Evolutionary conservation across 37 sponge, comb jelly and placozoan species (phyloP), one percentile per base, ranked within the genome.

Genomic region (Geodia barretti): DNA sequence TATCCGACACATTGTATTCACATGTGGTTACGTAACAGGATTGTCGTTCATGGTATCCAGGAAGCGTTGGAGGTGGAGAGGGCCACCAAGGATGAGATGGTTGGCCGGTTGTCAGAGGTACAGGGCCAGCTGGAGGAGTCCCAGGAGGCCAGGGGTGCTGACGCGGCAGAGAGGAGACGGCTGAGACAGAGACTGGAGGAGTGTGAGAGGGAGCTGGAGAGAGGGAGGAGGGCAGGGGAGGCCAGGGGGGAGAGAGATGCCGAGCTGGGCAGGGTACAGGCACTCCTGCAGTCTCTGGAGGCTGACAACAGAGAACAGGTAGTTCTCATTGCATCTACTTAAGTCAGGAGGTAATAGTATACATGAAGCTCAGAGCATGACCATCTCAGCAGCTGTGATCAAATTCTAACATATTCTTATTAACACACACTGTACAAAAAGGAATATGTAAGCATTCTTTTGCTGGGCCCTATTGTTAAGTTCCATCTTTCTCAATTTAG

Each of bases 261-360:
- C 66, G 69, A 67, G 54, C 64, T 20, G 41, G 41, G 54, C 11
- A 47, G 54, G 14, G 39, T 80, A 23, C 35, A 47, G 4, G 62
- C 23, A 3, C 62, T 69, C 39, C 19, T 14, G 1, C 38, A 80
- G 37, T 37, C 41, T 39, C 32, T 80, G 72, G 72, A 80, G 60
- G 59, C 41, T 5, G 72, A 68, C 26, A 23, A 41, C 1, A 11
- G 30, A 9, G 23, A 43, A 42, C 70, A 80, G 62, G 72, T 68
- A n/a, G n/a, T n/a, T n/a, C n/a, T n/a, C n/a, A n/a, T n/a, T n/a
- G n/a, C n/a, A n/a, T n/a, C n/a, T n/a, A n/a, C n/a, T n/a, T n/a
- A n/a, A n/a, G n/a, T n/a, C n/a, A n/a, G n/a, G n/a, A n/a, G n/a
- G n/a, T n/a, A n/a, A n/a, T n/a, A n/a, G n/a, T n/a, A n/a, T n/a